Percentiles rank a stretch among this genome's conserved stretches.
These are phyloP conservation scores for Babyrousa celebensis DNA, from an alignment of 2,797 vertebrate species.

Conservation along the genomic window DNA sequence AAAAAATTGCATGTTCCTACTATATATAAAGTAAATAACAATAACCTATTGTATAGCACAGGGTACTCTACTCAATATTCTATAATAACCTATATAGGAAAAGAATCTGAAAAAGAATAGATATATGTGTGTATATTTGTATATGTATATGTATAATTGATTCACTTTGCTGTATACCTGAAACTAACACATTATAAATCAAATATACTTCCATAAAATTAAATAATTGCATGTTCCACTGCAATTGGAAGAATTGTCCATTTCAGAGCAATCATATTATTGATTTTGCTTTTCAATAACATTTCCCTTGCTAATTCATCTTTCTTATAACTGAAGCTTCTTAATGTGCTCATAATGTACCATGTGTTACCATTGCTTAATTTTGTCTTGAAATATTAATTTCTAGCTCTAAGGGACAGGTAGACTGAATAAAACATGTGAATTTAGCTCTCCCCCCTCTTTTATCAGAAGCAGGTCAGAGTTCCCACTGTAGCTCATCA, in stretches of 20 bases:
- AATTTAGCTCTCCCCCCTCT: slow-evolving; percentile 30
- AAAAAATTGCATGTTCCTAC: no score
- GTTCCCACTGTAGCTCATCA: no score
- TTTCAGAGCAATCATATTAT: slow-evolving; percentile 60
- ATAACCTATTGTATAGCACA: no score
- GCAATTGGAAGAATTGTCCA: slow-evolving; percentile 35
- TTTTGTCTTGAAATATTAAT: slow-evolving; percentile 63
- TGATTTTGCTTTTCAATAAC: not conserved
- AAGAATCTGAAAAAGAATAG: no score
- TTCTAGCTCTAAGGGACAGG: slow-evolving; percentile 43
- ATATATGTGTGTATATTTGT: no score
- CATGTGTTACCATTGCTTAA: slow-evolving; percentile 2
- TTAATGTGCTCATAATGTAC: not conserved
- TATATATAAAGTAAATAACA: no score
- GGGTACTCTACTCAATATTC: no score
- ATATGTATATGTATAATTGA: no score
- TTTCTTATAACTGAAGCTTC: slow-evolving; percentile 38
- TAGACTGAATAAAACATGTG: slow-evolving; percentile 19
- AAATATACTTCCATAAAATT: no score
- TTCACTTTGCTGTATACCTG: no score
- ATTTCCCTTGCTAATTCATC: slow-evolving; percentile 24
- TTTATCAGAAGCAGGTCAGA: not conserved
- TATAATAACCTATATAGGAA: no score
- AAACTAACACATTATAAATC: no score
- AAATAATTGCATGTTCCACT: not conserved